Evolutionary conservation across 2,113 vertebrate species (phyloP).

Genomic region (Pogona vitticeps): DNA sequence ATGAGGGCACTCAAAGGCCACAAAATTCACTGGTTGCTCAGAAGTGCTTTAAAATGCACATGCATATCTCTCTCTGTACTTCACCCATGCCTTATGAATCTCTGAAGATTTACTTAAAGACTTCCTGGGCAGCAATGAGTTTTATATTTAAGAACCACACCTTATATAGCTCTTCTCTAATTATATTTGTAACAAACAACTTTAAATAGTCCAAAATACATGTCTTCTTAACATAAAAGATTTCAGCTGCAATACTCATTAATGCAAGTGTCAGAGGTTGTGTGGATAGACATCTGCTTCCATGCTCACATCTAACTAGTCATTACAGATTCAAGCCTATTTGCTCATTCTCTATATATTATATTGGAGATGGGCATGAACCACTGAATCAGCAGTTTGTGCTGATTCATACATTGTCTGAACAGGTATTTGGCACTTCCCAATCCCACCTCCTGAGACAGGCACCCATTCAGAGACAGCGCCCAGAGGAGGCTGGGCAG

Average conservation of each 20-base stretch:
- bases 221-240: not conserved
- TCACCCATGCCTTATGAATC: not conserved
- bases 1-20: not conserved
- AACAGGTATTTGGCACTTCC: too few relatives aligned
- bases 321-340: too few relatives aligned
- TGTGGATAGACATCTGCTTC: not conserved
- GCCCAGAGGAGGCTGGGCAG: too few relatives aligned
- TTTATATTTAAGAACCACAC: not conserved
- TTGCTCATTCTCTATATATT: not conserved
- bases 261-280: not conserved
- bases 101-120: not conserved
- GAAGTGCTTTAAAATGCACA: not conserved
- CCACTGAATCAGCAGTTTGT: too few relatives aligned
- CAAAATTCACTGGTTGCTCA: not conserved
- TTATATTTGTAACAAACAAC: not conserved
- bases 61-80: not conserved
- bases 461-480: too few relatives aligned
- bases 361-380: too few relatives aligned
- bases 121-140: not conserved
- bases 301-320: not conserved
- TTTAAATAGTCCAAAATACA: not conserved
- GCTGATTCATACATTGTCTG: too few relatives aligned
- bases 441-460: too few relatives aligned
- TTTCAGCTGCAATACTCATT: not conserved
- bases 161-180: not conserved